Evolutionary conservation across 2,797 vertebrate species (phyloP), one percentile per base, ranked within the genome.

Genomic region (Crax fasciolata): DNA sequence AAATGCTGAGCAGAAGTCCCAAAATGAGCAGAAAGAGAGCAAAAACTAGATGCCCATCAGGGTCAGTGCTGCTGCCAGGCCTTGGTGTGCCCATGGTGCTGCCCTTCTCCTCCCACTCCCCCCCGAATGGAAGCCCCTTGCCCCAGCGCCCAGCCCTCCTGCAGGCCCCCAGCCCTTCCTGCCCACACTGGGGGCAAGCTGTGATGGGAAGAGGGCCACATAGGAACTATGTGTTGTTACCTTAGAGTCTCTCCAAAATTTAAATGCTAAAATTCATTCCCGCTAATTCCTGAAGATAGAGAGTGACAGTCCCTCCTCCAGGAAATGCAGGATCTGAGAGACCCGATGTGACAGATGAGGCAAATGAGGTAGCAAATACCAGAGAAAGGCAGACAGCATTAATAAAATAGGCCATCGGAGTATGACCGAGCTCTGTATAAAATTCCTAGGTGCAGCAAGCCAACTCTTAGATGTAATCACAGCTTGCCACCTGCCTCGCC

Each of bases 401-500:
- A 58, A 68, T 35, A 59, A 76, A 91, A 73, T 51, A 89, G 91
- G 83, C 80, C 80, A 80, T 2, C 1, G 2, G 71, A 82, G 44
- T n/a, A 84, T 17, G 38, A 87, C 75, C 17, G 38, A 81, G 46
- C 44, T 0, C 0, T 39, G 51, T 19, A 48, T 43, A 58, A 67
- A 89, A 92, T 55, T 48, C 24, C 74, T 67, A 68, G 79, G 79
- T 86, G 87, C 59, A 86, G 85, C 57, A 84, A 81, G 82, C 87
- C 94, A 94, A 30, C 25, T 80, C 58, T 49, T 17, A 67, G 84
- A 75, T 90, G 83, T 79, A 93, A 93, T 96, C 89, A 92, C 90
- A 84, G 51, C 48, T 88, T 90, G 82, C 91, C 89, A 82, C 91
- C 92, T 79, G 94, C 77, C 77, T 84, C 6, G 83, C 80, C 70